A percentile compares a stretch with the other conserved stretches of the same genome.
Evolutionary conservation across 2,113 vertebrate genomes (phyloP).

Genomic region (Oreotrochilus melanogaster): DNA sequence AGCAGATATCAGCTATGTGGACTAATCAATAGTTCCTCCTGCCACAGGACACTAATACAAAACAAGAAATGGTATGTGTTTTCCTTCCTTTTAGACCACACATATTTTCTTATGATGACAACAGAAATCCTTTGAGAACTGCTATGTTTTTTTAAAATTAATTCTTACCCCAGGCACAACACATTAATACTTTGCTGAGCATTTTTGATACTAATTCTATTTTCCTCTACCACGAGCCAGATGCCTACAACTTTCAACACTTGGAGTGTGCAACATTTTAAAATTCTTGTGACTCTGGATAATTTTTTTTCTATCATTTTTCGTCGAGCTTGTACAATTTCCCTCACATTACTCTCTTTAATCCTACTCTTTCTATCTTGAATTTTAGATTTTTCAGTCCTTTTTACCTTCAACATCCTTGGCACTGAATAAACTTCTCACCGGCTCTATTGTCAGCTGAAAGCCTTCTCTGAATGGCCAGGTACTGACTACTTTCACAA

Average conservation of each 20-base stretch:
- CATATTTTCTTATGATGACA: neutral
- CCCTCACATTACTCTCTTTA: neutral
- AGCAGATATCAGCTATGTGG: neutral
- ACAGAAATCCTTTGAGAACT: neutral
- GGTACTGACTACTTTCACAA: neutral
- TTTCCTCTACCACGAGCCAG: neutral
- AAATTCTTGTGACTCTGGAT: neutral
- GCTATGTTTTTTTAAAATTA: neutral
- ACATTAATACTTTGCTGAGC: neutral
- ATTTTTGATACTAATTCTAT: neutral
- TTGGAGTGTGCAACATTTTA: neutral
- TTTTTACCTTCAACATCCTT: neutral
- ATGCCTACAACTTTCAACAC: neutral
- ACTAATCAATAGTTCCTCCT: neutral
- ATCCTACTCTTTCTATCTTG: neutral
- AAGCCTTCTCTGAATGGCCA: neutral
- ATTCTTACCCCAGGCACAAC: neutral
- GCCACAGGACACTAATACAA: neutral
- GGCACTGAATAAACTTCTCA: neutral
- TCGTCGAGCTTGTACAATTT: neutral
- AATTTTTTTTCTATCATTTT: neutral
- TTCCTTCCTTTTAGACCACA: neutral
- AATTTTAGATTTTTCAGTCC: neutral
- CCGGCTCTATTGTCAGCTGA: neutral
- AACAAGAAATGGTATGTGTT: neutral